Evolutionary conservation across 2,888 invertebrate genomes (phyloP).

Genomic region (Bugula neritina): DNA sequence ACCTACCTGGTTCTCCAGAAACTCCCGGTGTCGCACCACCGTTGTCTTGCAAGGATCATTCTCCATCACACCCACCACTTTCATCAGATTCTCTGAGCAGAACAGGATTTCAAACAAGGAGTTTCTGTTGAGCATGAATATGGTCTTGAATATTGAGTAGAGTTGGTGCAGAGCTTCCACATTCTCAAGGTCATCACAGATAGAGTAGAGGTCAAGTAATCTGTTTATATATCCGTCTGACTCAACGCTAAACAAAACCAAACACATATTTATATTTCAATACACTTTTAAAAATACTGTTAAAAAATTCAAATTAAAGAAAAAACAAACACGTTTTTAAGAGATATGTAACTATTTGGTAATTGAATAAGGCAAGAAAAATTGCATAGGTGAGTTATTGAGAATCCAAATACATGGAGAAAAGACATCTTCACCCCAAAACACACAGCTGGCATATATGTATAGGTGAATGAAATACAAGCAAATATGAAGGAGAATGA

Average conservation of each 20-base stretch:
- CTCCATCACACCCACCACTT: slow-evolving; percentile 95
- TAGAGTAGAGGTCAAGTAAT: slow-evolving; percentile 86
- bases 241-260: slow-evolving; percentile 61
- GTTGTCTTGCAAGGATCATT: slow-evolving; percentile 75
- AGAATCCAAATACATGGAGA: no score
- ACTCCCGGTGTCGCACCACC: slow-evolving; percentile 75
- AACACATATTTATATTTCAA: no score
- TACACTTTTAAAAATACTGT: no score
- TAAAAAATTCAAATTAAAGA: no score
- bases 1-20: slow-evolving; percentile 66
- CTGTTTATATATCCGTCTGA: slow-evolving; percentile 91
- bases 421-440: no score
- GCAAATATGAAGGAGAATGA: no score
- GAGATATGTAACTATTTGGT: no score
- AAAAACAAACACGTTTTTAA: no score
- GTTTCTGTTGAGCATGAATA: slow-evolving; percentile 95
- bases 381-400: no score
- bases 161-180: slow-evolving; percentile 79
- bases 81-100: slow-evolving; percentile 60
- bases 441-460: no score
- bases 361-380: no score
- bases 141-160: slow-evolving; percentile 96
- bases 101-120: slow-evolving; percentile 96
- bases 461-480: no score
- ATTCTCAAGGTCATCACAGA: slow-evolving; percentile 94